These are phyloP conservation scores for Sarcophaga caerulescens DNA, from an alignment of 2,888 invertebrate species.

Conservation along the genomic window DNA sequence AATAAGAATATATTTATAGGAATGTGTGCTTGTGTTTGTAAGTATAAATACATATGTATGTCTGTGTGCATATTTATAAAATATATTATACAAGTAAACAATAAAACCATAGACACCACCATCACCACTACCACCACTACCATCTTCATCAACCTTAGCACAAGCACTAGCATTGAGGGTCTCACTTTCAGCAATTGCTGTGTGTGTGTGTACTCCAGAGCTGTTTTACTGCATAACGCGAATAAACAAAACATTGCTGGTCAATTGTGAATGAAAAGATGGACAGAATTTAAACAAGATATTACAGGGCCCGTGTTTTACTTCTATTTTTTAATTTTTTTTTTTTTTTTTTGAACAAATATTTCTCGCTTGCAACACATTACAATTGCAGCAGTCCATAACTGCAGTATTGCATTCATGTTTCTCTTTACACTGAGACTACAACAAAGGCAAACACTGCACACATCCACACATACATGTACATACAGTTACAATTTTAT, in stretches of 20 bases:
- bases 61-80: slow-evolving; percentile 20
- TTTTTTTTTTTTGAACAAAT: slow-evolving; percentile 1
- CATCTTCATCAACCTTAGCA: neutral
- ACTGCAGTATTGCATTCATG: slow-evolving; percentile 53
- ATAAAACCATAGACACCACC: slow-evolving; percentile 47
- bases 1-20: neutral
- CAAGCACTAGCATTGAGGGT: neutral
- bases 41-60: neutral
- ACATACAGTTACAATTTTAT: neutral
- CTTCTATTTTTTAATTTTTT: neutral
- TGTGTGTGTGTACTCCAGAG: neutral
- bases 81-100: slow-evolving; percentile 63
- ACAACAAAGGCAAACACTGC: neutral
- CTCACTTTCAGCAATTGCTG: too few species aligned
- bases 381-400: slow-evolving; percentile 32
- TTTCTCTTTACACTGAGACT: slow-evolving; percentile 19
- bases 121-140: neutral
- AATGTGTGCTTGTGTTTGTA: neutral
- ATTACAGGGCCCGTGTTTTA: slow-evolving; percentile 33
- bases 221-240: slow-evolving; percentile 42
- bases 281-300: slow-evolving; percentile 45
- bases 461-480: too few species aligned
- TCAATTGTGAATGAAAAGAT: neutral
- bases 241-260: slow-evolving; percentile 27
- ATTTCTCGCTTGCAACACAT: slow-evolving; percentile 30